Conservation (phyloP, 1,140 invertebrate species). For the Argopecten irradians region DNA sequence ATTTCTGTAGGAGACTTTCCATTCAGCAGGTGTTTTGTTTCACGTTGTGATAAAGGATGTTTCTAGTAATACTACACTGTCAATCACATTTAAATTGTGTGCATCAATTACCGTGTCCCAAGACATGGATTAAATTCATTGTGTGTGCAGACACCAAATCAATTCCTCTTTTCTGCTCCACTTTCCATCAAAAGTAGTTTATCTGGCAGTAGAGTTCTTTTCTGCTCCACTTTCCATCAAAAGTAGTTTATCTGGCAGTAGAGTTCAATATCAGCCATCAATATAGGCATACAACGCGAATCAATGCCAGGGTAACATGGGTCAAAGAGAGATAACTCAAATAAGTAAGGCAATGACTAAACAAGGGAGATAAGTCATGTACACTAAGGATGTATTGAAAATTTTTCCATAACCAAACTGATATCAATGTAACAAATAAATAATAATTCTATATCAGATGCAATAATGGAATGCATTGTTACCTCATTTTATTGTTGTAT, state of each 20-base stretch:
- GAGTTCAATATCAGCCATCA: not conserved
- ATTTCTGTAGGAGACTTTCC: not conserved
- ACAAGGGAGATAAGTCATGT: not conserved
- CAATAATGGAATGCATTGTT: no score
- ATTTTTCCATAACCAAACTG: no score
- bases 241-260: not conserved
- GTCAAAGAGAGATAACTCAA: not conserved
- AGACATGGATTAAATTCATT: not conserved
- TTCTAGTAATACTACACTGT: not conserved
- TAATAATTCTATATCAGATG: no score
- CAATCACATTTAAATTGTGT: not conserved
- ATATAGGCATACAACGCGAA: not conserved
- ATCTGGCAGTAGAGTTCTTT: not conserved
- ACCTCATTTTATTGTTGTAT: no score
- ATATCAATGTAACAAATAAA: no score
- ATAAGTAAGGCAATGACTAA: not conserved
- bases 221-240: not conserved
- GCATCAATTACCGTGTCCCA: not conserved
- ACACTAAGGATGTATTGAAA: not conserved
- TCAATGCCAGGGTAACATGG: not conserved
- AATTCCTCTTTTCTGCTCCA: not conserved
- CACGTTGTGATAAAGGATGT: not conserved
- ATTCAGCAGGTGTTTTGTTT: not conserved
- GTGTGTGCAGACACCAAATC: not conserved
- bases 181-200: not conserved